Evolutionary conservation across 2,113 vertebrate genomes (phyloP).

Genomic region (Canis aureus): DNA sequence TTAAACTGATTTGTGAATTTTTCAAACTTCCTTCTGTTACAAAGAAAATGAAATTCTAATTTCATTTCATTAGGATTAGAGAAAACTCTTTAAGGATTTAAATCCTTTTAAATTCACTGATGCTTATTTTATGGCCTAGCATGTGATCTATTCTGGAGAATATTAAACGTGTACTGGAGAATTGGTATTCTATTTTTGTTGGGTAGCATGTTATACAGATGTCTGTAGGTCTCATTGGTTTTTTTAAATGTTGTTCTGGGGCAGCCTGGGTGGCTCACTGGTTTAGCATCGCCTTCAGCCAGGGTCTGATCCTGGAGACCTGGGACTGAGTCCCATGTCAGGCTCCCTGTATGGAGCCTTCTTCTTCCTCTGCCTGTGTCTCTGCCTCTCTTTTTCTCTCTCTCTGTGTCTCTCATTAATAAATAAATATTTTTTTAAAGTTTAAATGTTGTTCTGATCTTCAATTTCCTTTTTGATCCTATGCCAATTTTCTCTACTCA

Average conservation of each 20-base stretch:
- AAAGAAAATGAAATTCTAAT: background rate
- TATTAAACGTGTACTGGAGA: background rate
- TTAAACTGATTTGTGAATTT: background rate
- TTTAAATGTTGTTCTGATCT: background rate
- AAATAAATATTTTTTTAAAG: too few relatives aligned
- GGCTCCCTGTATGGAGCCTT: too few relatives aligned
- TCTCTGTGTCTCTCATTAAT: too few relatives aligned
- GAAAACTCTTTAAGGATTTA: background rate
- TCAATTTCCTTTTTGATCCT: background rate
- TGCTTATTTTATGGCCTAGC: background rate
- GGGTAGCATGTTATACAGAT: background rate
- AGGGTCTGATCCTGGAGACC: too few relatives aligned
- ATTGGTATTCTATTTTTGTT: background rate
- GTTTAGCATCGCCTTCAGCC: too few relatives aligned
- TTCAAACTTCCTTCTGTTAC: background rate
- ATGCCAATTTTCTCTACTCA: background rate
- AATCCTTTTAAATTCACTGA: background rate
- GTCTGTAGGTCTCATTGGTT: too few relatives aligned
- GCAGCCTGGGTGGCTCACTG: too few relatives aligned
- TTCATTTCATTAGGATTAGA: background rate
- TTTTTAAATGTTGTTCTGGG: too few relatives aligned
- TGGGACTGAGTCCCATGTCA: too few relatives aligned
- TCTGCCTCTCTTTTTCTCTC: too few relatives aligned
- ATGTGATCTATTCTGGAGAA: background rate
- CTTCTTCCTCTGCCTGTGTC: too few relatives aligned